Conservation (phyloP, 2,888 invertebrate genomes). For the Andrena bucephala region DNA sequence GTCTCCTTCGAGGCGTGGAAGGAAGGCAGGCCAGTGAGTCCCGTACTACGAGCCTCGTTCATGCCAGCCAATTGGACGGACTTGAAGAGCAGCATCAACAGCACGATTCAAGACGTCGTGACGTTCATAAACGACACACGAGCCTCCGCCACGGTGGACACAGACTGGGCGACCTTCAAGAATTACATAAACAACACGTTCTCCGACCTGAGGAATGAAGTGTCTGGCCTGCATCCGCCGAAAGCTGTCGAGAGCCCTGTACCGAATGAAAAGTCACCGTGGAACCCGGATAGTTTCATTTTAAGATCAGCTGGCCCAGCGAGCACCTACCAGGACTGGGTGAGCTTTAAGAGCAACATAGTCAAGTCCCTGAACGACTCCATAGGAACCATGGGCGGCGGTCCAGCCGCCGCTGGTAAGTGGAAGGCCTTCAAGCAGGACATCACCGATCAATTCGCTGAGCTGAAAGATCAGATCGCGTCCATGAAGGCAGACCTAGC, state of each 20-base stretch:
- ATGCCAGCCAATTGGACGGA: conserved; percentile 61
- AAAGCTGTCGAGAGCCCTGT: not conserved
- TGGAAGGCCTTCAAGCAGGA: conserved; percentile 65
- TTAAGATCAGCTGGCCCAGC: not conserved
- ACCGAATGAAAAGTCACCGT: not conserved
- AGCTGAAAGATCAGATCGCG: conserved; percentile 54
- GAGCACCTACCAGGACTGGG: conserved; percentile 64
- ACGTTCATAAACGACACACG: conserved; percentile 58
- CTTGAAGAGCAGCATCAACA: conserved; percentile 71
- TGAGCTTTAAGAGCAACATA: conserved; percentile 63
- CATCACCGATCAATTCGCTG: conserved; percentile 50
- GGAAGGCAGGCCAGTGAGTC: conserved; percentile 70
- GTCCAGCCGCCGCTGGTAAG: conserved; percentile 43
- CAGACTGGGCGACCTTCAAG: conserved; percentile 68
- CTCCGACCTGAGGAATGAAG: conserved; percentile 65
- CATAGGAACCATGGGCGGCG: conserved; percentile 52
- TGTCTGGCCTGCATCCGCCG: conserved; percentile 58
- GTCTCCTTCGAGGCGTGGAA: conserved; percentile 88
- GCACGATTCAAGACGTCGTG: conserved; percentile 68
- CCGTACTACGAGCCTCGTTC: conserved; percentile 15
- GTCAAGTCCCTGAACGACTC: conserved; percentile 62
- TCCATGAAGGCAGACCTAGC: conserved; percentile 21
- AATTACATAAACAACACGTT: conserved; percentile 71
- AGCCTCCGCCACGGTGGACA: conserved; percentile 26
- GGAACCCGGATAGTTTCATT: conserved; percentile 12